Evolutionary conservation across 2,113 vertebrate genomes (phyloP).

Genomic region (Mastomys natalensis): DNA sequence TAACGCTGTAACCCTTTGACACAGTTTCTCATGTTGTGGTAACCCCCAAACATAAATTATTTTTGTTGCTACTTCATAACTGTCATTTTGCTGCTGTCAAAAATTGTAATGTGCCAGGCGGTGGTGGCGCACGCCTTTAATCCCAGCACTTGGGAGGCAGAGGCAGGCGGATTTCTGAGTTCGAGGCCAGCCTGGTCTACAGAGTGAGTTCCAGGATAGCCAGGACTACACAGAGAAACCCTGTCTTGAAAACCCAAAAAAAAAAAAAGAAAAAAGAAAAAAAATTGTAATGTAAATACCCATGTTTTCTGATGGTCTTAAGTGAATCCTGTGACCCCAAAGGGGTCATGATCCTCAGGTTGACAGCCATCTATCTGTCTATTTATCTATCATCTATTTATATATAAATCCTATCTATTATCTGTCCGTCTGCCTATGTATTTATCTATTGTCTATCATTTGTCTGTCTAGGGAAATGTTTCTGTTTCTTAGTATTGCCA

Average conservation of each 20-base stretch:
- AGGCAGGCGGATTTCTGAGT: too few relatives aligned
- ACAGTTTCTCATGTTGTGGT: neutral
- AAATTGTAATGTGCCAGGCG: neutral
- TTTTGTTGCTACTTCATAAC: neutral
- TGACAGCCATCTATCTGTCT: neutral
- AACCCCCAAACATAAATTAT: neutral
- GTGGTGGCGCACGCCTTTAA: too few relatives aligned
- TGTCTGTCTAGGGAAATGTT: neutral
- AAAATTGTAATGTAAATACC: neutral
- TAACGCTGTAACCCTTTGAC: neutral
- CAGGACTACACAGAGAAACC: too few relatives aligned
- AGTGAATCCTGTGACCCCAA: neutral
- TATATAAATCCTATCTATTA: neutral
- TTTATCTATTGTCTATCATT: neutral
- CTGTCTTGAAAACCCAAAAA: too few relatives aligned
- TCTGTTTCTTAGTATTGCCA: neutral
- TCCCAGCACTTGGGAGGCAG: too few relatives aligned
- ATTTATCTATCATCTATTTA: neutral
- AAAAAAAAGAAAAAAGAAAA: too few relatives aligned
- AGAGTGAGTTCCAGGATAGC: too few relatives aligned
- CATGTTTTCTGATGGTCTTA: neutral
- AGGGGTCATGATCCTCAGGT: too few relatives aligned
- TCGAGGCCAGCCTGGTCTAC: too few relatives aligned
- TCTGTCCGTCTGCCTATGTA: neutral
- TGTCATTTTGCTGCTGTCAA: neutral